Percentiles rank a stretch among this genome's conserved stretches.
Evolutionary conservation across 2,797 vertebrate genomes (phyloP).

Genomic region (Melanotaenia parkinsoni): DNA sequence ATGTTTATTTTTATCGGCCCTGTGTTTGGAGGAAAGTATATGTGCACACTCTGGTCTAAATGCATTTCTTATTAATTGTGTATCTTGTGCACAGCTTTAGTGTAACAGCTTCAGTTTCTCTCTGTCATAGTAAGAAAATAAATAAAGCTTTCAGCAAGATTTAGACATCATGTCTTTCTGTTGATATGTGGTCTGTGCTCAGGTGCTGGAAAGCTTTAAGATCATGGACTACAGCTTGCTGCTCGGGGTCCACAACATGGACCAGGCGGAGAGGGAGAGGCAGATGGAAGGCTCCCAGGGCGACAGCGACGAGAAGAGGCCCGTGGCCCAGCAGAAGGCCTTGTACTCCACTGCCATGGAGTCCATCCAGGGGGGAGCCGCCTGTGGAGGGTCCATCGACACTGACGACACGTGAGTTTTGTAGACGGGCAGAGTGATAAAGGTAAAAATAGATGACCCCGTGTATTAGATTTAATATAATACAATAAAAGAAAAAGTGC

Average conservation of each 20-base stretch:
- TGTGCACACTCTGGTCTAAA: conserved; percentile 9
- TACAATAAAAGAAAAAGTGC: neutral
- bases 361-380: conserved; percentile 96
- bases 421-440: neutral
- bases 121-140: conserved; percentile 2
- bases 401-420: conserved; percentile 94
- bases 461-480: neutral
- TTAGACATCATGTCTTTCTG: neutral
- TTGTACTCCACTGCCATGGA: conserved; percentile 99
- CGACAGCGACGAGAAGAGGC: conserved; percentile 90
- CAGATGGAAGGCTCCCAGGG: conserved; percentile 91
- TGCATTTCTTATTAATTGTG: conserved; percentile 27
- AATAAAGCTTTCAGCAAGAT: conserved; percentile 13
- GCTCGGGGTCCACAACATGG: conserved; percentile 97
- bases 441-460: neutral
- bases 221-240: conserved; percentile 99
- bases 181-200: conserved; percentile 54
- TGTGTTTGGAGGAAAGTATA: neutral
- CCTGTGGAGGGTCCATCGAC: conserved; percentile 92
- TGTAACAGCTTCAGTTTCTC: conserved; percentile 6
- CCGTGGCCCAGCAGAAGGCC: conserved; percentile 96
- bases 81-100: neutral
- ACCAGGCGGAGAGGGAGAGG: conserved; percentile 92
- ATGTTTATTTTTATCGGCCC: conserved; percentile 18
- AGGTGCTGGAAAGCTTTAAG: conserved; percentile 97